A percentile compares a stretch with the other conserved stretches of the same genome.
Evolutionary conservation across 2,113 vertebrate genomes (phyloP).

Genomic region (Otus sunia): DNA sequence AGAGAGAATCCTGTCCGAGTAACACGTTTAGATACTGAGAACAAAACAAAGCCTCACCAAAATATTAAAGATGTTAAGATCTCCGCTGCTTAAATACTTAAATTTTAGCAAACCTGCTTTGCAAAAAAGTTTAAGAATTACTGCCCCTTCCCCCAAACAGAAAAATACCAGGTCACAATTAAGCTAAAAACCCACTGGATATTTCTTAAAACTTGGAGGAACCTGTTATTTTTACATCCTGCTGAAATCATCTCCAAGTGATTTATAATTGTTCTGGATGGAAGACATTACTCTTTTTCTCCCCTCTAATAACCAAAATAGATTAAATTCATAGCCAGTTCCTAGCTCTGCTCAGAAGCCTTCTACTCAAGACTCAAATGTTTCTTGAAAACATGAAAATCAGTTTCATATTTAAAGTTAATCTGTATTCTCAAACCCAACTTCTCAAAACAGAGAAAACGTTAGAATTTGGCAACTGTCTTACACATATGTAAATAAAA

Average conservation of each 20-base stretch:
- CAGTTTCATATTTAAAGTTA: neutral
- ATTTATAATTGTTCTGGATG: constrained; percentile 32
- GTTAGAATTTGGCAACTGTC: neutral
- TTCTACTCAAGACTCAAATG: neutral
- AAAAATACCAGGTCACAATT: neutral
- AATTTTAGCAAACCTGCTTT: neutral
- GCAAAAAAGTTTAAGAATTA: neutral
- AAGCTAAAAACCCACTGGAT: neutral
- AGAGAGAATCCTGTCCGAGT: neutral
- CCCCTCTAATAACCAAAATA: constrained; percentile 24
- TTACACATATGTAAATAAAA: neutral
- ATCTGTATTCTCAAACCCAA: neutral
- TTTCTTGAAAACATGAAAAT: constrained; percentile 1
- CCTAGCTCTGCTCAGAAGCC: neutral
- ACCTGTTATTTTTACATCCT: constrained; percentile 26
- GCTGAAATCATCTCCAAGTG: constrained; percentile 28
- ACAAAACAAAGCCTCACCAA: neutral
- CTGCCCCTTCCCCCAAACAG: neutral
- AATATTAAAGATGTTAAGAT: neutral
- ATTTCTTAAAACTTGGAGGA: neutral
- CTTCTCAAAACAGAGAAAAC: neutral
- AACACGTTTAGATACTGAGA: neutral
- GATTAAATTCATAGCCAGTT: neutral
- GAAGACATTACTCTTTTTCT: neutral
- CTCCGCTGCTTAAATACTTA: neutral